These are phyloP conservation scores for Philypnodon macrostomus DNA, from an alignment of 2,797 vertebrate species.

Conservation along the genomic window DNA sequence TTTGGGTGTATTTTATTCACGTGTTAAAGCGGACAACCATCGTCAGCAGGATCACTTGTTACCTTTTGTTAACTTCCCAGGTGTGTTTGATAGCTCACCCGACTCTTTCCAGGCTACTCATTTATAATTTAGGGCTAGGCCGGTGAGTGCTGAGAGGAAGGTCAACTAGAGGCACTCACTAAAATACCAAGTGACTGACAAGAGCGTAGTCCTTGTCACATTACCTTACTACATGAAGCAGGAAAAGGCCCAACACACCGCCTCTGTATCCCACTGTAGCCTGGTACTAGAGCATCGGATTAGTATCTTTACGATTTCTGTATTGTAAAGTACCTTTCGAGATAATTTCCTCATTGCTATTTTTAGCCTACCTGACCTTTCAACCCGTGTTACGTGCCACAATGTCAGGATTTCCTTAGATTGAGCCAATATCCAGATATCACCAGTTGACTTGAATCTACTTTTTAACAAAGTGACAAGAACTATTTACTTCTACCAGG, in stretches of 20 bases:
- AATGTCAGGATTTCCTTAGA: slow-evolving; percentile 72
- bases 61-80: slow-evolving; percentile 39
- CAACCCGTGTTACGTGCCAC: slow-evolving; percentile 53
- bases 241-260: not conserved
- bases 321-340: not conserved
- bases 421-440: slow-evolving; percentile 30
- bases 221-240: slow-evolving; percentile 6
- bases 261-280: not conserved
- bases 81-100: slow-evolving; percentile 29
- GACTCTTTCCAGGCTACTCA: slow-evolving; percentile 59
- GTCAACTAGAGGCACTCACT: slow-evolving; percentile 66
- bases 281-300: not conserved
- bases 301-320: not conserved
- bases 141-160: slow-evolving; percentile 65
- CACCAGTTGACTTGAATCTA: not conserved
- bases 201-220: slow-evolving; percentile 27
- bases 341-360: slow-evolving; percentile 32
- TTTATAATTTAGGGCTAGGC: slow-evolving; percentile 73
- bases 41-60: slow-evolving; percentile 22
- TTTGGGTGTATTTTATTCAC: slow-evolving; percentile 17
- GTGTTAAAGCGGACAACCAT: slow-evolving; percentile 17
- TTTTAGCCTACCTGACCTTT: slow-evolving; percentile 47
- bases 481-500: not conserved
- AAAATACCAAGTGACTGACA: slow-evolving; percentile 58
- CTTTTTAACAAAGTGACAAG: not conserved